Evolutionary conservation across 2,888 invertebrate genomes (phyloP).

Genomic region (Catocala nupta): DNA sequence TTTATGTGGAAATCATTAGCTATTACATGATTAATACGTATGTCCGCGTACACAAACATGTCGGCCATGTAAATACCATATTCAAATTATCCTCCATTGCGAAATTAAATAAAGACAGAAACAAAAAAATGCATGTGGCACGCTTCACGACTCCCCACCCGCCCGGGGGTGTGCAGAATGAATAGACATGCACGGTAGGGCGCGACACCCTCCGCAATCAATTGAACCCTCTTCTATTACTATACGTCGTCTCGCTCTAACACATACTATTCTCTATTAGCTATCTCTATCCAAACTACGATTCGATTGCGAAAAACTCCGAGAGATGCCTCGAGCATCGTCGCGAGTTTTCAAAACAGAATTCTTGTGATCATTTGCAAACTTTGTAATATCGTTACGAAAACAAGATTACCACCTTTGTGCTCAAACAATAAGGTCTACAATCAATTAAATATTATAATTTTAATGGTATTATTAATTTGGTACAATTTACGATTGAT

Average conservation of each 20-base stretch:
- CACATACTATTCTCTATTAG: slow-evolving; percentile 23
- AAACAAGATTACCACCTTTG: slow-evolving; percentile 21
- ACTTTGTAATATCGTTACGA: slow-evolving; percentile 29
- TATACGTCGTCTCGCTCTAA: slow-evolving; percentile 60
- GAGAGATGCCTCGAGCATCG: slow-evolving; percentile 71
- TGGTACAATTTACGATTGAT: slow-evolving; percentile 69
- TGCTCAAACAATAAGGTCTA: slow-evolving; percentile 31
- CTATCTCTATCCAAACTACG: slow-evolving; percentile 68
- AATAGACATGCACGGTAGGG: slow-evolving; percentile 74
- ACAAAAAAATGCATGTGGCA: slow-evolving; percentile 76
- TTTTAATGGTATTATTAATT: slow-evolving; percentile 23
- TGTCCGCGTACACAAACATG: slow-evolving; percentile 63
- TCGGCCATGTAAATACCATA: slow-evolving; percentile 81
- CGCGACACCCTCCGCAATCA: slow-evolving; percentile 82
- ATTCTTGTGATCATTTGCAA: slow-evolving; percentile 63
- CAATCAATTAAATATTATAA: slow-evolving; percentile 22
- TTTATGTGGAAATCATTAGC: slow-evolving; percentile 6
- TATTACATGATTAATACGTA: slow-evolving; percentile 25
- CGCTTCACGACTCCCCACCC: slow-evolving; percentile 78
- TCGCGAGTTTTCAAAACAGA: slow-evolving; percentile 73
- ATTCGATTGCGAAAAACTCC: slow-evolving; percentile 66
- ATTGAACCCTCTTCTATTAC: slow-evolving; percentile 79
- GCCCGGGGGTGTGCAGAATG: slow-evolving; percentile 69
- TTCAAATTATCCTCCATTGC: slow-evolving; percentile 84
- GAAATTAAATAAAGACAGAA: slow-evolving; percentile 84